A percentile compares a stretch with the other conserved stretches of the same genome.
These are phyloP conservation scores for Melanotaenia nigrans DNA, from an alignment of 2,797 vertebrate species.

Conservation along the genomic window DNA sequence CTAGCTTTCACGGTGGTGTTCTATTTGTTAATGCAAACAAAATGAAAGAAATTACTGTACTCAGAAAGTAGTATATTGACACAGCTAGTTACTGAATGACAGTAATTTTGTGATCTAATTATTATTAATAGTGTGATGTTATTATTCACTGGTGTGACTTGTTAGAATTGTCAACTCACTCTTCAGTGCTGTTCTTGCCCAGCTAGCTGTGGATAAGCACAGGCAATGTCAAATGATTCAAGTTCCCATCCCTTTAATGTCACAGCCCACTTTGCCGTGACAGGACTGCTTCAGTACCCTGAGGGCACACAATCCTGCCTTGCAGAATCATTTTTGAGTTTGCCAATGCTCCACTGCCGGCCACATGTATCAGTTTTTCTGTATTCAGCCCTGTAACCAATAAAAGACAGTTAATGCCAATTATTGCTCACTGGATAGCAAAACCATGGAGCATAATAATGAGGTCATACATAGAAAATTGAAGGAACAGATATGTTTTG, in stretches of 20 bases:
- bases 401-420: constrained; percentile 12
- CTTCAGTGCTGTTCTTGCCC: constrained; percentile 20
- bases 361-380: constrained; percentile 15
- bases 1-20: not conserved
- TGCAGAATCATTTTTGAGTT: constrained; percentile 21
- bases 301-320: constrained; percentile 22
- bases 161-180: constrained; percentile 30
- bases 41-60: not conserved
- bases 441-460: constrained; percentile 39
- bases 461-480: constrained; percentile 14
- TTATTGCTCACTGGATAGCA: constrained; percentile 22
- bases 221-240: constrained; percentile 48
- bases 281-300: constrained; percentile 5
- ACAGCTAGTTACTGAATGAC: not conserved
- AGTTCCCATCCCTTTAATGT: constrained; percentile 52
- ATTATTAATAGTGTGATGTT: not conserved
- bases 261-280: constrained; percentile 27
- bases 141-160: not conserved
- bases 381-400: not conserved
- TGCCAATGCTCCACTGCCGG: constrained; percentile 3
- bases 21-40: not conserved
- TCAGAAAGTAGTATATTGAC: not conserved
- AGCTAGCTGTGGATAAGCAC: constrained; percentile 36
- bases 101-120: not conserved
- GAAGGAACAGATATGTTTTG: constrained; percentile 31